These are phyloP conservation scores for Mormyrus lacerda DNA, from an alignment of 2,113 vertebrate species.

Conservation along the genomic window DNA sequence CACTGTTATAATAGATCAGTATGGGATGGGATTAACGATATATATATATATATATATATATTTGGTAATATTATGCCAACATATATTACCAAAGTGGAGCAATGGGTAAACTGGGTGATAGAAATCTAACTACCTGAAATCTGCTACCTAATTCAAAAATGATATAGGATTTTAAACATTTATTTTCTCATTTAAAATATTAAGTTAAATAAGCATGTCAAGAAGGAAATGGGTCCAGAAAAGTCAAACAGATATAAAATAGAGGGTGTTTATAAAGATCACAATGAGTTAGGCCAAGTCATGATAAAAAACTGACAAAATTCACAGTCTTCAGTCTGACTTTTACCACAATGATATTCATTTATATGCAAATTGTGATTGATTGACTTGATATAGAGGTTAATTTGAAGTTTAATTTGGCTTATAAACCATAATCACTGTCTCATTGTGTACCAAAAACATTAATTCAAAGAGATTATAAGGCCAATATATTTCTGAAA, in stretches of 20 bases:
- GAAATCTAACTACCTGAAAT: background rate
- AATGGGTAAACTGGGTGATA: background rate
- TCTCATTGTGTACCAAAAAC: conserved; percentile 7
- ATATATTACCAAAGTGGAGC: background rate
- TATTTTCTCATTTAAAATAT: background rate
- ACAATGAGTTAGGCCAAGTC: background rate
- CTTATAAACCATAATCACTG: background rate
- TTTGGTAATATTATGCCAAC: too few species aligned
- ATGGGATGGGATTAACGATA: background rate
- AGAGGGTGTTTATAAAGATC: background rate
- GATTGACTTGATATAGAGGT: background rate
- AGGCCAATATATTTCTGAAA: background rate
- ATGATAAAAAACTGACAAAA: background rate
- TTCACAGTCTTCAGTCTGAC: background rate
- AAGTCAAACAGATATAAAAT: background rate
- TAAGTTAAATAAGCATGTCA: background rate
- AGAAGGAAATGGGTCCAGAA: background rate
- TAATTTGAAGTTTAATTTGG: conserved; percentile 1
- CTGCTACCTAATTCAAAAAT: background rate
- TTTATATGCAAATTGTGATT: conserved; percentile 4
- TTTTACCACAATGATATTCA: background rate
- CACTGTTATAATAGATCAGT: background rate
- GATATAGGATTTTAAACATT: background rate
- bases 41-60: background rate
- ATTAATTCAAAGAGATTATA: background rate